Conservation (phyloP, 2,797 vertebrate species). For the Lagodon rhomboides region DNA sequence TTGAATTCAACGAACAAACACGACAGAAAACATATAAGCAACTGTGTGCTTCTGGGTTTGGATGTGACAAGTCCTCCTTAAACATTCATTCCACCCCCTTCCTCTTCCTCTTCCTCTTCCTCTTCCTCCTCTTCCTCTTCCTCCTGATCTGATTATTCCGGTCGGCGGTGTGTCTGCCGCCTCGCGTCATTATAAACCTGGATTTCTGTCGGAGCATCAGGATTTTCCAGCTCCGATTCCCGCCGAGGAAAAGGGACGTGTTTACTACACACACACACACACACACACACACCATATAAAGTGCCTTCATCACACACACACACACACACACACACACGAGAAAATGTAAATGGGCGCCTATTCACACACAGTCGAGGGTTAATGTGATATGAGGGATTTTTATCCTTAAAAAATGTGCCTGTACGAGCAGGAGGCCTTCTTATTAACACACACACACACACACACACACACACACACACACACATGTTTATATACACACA, state of each 20-base stretch:
- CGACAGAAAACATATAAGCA: no score
- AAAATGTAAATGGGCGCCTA: constrained; percentile 32
- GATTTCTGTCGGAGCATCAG: constrained; percentile 56
- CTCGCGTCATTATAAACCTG: constrained; percentile 65
- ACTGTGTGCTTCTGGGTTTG: no score
- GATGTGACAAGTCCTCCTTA: background rate
- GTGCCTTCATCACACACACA: constrained; percentile 3
- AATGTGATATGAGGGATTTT: constrained; percentile 43
- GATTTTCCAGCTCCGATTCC: constrained; percentile 68
- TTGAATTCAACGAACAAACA: no score
- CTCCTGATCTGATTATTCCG: constrained; percentile 72
- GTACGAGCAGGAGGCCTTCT: constrained; percentile 13
- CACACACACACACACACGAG: background rate
- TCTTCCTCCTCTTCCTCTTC: background rate
- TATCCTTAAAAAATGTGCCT: constrained; percentile 9
- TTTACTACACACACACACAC: constrained; percentile 34
- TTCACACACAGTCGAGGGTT: constrained; percentile 16
- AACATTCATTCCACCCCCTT: background rate
- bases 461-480: constrained; percentile 1
- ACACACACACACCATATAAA: background rate
- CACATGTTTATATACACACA: background rate
- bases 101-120: background rate
- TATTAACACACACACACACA: constrained; percentile 22
- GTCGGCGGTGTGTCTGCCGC: constrained; percentile 44
- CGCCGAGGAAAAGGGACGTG: constrained; percentile 38